Evolutionary conservation across 2,888 invertebrate species (phyloP).

Genomic region (Nomada goodeniana): DNA sequence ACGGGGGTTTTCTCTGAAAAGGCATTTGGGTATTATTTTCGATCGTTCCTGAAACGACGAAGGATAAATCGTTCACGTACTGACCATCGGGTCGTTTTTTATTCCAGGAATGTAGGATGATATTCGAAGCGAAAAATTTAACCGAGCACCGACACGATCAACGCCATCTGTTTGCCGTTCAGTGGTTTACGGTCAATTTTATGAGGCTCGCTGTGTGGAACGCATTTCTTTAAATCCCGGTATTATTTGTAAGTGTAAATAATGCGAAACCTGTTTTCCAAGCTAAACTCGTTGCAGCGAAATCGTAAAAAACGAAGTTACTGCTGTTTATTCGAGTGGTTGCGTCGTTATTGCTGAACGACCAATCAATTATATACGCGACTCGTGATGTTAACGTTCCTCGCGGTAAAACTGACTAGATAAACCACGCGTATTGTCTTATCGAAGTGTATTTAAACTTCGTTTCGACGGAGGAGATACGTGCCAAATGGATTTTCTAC

Average conservation of each 20-base stretch:
- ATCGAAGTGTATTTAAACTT: not conserved
- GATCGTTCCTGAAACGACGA: not conserved
- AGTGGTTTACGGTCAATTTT: constrained; percentile 1
- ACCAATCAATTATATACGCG: constrained; percentile 30
- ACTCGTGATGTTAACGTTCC: constrained; percentile 25
- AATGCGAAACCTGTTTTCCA: constrained; percentile 2
- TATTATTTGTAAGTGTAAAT: not conserved
- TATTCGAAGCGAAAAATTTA: constrained; percentile 20
- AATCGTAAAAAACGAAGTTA: constrained; percentile 1
- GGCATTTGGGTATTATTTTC: not conserved
- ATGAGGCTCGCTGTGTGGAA: too few relatives aligned
- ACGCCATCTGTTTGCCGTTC: constrained; percentile 38
- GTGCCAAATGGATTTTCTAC: not conserved
- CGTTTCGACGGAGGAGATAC: not conserved
- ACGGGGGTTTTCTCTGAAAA: not conserved
- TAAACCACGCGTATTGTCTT: not conserved
- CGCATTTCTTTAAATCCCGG: not conserved
- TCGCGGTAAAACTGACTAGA: constrained; percentile 24
- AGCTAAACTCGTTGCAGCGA: not conserved
- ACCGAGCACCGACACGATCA: not conserved
- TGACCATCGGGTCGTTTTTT: not conserved
- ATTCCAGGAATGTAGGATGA: not conserved
- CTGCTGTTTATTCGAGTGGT: constrained; percentile 1
- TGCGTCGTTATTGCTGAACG: not conserved
- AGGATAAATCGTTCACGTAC: not conserved